phyloP scores from a whole-genome alignment of 2,113 vertebrate species.

The Diphyllodes magnificus region DNA sequence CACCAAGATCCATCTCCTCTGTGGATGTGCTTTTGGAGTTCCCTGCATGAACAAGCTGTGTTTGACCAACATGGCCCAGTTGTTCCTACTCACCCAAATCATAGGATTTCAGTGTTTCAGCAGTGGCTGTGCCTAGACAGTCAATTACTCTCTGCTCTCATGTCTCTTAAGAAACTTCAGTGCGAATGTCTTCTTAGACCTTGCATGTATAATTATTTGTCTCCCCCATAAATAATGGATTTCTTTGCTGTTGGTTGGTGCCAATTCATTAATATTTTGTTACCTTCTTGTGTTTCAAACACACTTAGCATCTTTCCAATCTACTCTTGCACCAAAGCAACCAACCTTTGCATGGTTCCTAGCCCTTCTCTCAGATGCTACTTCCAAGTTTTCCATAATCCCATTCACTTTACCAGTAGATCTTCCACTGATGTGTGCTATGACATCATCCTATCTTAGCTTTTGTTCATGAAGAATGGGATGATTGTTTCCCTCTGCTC shows the following conservation, averaged over 20 bases:
- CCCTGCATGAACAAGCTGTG: not conserved
- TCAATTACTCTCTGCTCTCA: not conserved
- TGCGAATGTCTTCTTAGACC: not conserved
- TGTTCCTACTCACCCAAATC: not conserved
- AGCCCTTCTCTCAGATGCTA: not conserved
- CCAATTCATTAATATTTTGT: conserved; percentile 46
- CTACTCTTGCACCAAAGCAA: not conserved
- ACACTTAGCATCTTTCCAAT: not conserved
- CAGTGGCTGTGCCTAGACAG: conserved; percentile 15
- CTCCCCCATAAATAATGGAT: conserved; percentile 45
- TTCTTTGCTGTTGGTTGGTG: conserved; percentile 15
- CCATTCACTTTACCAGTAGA: not conserved
- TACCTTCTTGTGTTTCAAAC: conserved; percentile 15
- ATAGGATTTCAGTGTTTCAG: not conserved
- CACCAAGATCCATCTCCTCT: not conserved
- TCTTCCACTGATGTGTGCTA: not conserved
- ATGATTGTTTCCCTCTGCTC: not conserved
- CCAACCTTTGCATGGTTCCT: not conserved
- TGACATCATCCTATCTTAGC: not conserved
- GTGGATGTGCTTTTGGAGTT: not conserved
- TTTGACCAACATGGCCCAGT: not conserved
- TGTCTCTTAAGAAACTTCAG: not conserved
- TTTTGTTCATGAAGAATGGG: not conserved
- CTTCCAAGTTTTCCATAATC: not conserved
- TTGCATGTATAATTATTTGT: conserved; percentile 44